A percentile compares a stretch with the other conserved stretches of the same genome.
phyloP scores from a whole-genome alignment of 2,888 invertebrate genomes.

The Rhynchonema sp. region DNA sequence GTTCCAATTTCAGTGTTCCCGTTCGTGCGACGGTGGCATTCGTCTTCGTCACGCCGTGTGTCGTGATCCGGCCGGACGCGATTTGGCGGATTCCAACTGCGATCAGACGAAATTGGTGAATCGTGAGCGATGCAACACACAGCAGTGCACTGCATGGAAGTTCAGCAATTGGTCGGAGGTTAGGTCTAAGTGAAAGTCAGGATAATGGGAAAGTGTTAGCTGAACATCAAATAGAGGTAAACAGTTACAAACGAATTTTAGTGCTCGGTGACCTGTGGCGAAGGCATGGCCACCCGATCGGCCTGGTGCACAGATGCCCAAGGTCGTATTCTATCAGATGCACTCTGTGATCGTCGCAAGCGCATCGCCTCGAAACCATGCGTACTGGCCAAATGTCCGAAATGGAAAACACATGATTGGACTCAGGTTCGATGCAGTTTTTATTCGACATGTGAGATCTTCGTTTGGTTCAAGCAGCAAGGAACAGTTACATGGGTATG shows the following conservation, averaged over 20 bases:
- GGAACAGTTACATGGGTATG: no score
- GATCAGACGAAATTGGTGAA: not conserved
- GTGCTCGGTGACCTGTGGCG: conserved; percentile 25
- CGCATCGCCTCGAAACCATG: conserved; percentile 26
- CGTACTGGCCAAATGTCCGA: conserved; percentile 28
- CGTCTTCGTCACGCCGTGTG: not conserved
- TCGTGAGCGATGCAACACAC: not conserved
- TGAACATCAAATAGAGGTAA: not conserved
- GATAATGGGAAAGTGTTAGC: not conserved
- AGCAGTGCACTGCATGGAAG: not conserved
- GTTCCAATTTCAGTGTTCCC: not conserved
- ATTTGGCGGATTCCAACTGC: not conserved
- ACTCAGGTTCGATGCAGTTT: conserved; percentile 17
- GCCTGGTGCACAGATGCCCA: conserved; percentile 9
- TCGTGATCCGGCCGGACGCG: not conserved
- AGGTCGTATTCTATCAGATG: conserved; percentile 8
- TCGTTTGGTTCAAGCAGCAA: not conserved
- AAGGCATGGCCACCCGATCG: conserved; percentile 18
- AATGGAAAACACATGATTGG: conserved; percentile 31
- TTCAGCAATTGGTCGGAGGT: not conserved
- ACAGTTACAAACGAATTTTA: no score
- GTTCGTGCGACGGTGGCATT: not conserved
- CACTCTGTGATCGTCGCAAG: conserved; percentile 15
- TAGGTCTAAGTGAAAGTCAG: not conserved
- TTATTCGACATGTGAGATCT: not conserved